phyloP scores from a whole-genome alignment of 2,888 invertebrate genomes.

The Leptinotarsa haldemani region DNA sequence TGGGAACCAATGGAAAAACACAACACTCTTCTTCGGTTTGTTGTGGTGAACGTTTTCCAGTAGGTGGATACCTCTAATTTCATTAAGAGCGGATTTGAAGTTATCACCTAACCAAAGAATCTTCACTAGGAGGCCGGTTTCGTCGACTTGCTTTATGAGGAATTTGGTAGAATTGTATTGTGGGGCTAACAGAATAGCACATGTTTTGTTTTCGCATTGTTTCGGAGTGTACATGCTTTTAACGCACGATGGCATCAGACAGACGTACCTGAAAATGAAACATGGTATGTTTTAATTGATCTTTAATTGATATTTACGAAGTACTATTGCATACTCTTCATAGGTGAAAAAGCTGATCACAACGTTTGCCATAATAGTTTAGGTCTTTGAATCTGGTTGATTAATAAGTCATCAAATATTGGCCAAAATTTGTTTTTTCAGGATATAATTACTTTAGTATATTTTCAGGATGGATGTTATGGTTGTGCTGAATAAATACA shows the following conservation, averaged over 20 bases:
- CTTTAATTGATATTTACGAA: too few relatives aligned
- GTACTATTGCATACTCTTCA: too few relatives aligned
- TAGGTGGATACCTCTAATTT: constrained; percentile 61
- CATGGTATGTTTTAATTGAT: too few relatives aligned
- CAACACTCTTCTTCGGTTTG: constrained; percentile 56
- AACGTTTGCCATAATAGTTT: too few relatives aligned
- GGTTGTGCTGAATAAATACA: too few relatives aligned
- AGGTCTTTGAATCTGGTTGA: too few relatives aligned
- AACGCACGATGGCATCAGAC: constrained; percentile 64
- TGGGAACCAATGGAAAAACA: constrained; percentile 78
- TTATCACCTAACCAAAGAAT: constrained; percentile 78
- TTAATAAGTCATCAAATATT: too few relatives aligned
- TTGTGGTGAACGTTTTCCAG: constrained; percentile 36
- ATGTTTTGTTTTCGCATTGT: constrained; percentile 66
- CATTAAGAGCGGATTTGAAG: constrained; percentile 64
- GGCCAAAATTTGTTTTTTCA: too few relatives aligned
- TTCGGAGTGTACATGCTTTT: constrained; percentile 72
- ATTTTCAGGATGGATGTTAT: too few relatives aligned
- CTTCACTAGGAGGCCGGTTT: constrained; percentile 72
- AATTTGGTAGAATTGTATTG: constrained; percentile 68
- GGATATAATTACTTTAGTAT: too few relatives aligned
- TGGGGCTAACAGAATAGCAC: constrained; percentile 69
- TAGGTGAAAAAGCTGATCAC: too few relatives aligned
- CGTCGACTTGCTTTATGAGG: constrained; percentile 72
- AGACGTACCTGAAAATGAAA: constrained; percentile 64